A percentile compares a stretch with the other conserved stretches of the same genome.
Conservation (phyloP, 2,888 invertebrate species). For the Spialia ferax region DNA sequence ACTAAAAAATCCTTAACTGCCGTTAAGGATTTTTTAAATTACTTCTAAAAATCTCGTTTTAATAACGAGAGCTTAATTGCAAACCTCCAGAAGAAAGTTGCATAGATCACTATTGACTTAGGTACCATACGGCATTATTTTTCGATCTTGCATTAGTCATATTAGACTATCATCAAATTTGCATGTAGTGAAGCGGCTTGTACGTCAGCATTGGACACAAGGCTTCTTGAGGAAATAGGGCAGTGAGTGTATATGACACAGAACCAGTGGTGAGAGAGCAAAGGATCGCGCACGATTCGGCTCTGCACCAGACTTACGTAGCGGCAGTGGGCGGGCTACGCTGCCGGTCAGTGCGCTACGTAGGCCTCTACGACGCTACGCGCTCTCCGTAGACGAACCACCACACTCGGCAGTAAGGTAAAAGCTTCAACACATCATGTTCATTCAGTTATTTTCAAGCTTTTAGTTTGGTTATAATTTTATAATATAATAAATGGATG, state of each 20-base stretch:
- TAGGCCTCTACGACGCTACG: conserved; percentile 90
- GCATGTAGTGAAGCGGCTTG: conserved; percentile 42
- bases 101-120: neutral
- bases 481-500: too few relatives aligned
- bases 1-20: neutral
- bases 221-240: conserved; percentile 53
- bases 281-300: conserved; percentile 81
- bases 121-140: neutral
- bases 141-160: conserved; percentile 9
- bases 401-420: conserved; percentile 82
- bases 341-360: conserved; percentile 73
- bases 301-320: conserved; percentile 87
- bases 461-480: neutral
- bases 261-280: conserved; percentile 57
- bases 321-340: conserved; percentile 67
- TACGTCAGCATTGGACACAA: conserved; percentile 44
- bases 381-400: conserved; percentile 93
- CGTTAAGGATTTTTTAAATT: neutral
- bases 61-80: neutral
- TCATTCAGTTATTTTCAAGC: conserved; percentile 29
- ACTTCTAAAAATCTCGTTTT: neutral
- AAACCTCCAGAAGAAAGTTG: conserved; percentile 8
- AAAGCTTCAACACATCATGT: conserved; percentile 32
- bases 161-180: neutral
- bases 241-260: conserved; percentile 69